A percentile compares a stretch with the other conserved stretches of the same genome.
Conservation (phyloP, 2,888 invertebrate species). For the Tetranychus piercei region DNA sequence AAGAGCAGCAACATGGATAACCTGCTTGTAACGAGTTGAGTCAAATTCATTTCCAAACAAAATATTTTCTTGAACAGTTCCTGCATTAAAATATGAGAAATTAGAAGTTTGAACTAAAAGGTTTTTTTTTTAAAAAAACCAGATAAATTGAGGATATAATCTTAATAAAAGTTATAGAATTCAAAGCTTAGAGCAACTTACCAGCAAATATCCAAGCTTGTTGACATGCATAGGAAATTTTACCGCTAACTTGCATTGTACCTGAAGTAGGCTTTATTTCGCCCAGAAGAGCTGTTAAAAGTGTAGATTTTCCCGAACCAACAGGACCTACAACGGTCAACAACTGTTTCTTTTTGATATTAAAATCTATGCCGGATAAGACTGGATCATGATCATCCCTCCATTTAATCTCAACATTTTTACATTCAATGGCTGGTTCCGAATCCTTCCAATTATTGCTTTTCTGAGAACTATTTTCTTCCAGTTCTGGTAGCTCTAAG, state of each 20-base stretch:
- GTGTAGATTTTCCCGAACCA: background rate
- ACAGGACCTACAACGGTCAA: slow-evolving; percentile 47
- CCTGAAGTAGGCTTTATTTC: slow-evolving; percentile 36
- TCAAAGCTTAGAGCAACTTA: slow-evolving; percentile 33
- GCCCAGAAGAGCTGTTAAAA: background rate
- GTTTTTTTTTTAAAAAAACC: no score
- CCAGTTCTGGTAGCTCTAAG: slow-evolving; percentile 8
- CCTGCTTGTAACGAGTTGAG: slow-evolving; percentile 36
- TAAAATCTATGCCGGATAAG: slow-evolving; percentile 39
- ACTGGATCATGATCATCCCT: slow-evolving; percentile 34
- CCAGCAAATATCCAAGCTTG: slow-evolving; percentile 51
- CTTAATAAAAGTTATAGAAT: no score
- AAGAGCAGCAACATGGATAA: slow-evolving; percentile 40
- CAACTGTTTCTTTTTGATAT: slow-evolving; percentile 35
- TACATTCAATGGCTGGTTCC: background rate
- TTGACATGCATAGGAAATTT: slow-evolving; percentile 45
- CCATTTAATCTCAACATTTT: slow-evolving; percentile 23
- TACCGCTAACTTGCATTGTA: slow-evolving; percentile 43
- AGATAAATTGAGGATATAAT: no score
- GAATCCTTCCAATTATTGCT: background rate
- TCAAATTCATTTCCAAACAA: slow-evolving; percentile 57
- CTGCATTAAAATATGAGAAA: slow-evolving; percentile 27
- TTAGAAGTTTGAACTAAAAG: background rate
- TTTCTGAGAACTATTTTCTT: background rate
- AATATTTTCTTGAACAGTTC: slow-evolving; percentile 69